Percentiles rank a stretch among this genome's conserved stretches.
Evolutionary conservation across 1,140 invertebrate genomes (phyloP).

Genomic region (Euwallacea fornicatus): DNA sequence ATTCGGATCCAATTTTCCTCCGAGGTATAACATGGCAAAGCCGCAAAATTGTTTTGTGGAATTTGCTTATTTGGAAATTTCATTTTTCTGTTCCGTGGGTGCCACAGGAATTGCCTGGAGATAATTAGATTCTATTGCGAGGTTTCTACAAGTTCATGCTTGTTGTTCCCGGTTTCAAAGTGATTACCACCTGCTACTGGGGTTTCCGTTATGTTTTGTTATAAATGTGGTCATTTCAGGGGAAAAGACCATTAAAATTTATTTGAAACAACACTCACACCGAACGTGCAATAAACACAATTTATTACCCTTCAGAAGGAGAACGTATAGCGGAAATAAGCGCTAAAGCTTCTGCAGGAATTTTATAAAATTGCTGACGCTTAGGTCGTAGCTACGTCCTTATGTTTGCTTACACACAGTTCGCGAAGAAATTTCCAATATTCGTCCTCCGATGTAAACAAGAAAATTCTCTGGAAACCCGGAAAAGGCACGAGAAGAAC

Average conservation of each 20-base stretch:
- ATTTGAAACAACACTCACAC: not conserved
- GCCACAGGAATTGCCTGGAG: not conserved
- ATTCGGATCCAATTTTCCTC: constrained; percentile 6
- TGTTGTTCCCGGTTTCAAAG: too few relatives aligned
- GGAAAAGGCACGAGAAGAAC: not conserved
- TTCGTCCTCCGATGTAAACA: constrained; percentile 2
- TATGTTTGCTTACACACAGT: constrained; percentile 4
- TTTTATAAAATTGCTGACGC: constrained; percentile 6
- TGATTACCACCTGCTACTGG: too few relatives aligned
- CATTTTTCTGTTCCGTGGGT: not conserved
- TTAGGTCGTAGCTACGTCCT: not conserved
- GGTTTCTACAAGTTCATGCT: too few relatives aligned
- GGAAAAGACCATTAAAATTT: not conserved
- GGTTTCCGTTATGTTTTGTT: too few relatives aligned
- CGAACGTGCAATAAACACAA: not conserved
- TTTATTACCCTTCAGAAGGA: not conserved
- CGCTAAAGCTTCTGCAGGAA: not conserved
- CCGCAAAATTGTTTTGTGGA: not conserved
- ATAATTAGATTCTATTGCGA: not conserved
- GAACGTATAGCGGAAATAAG: not conserved
- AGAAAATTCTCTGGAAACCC: not conserved
- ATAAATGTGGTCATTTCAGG: too few relatives aligned
- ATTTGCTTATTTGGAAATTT: constrained; percentile 2
- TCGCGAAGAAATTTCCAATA: constrained; percentile 2
- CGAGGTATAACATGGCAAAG: not conserved